These are phyloP conservation scores for Nycticryphes semicollaris DNA, from an alignment of 2,113 vertebrate species.

Conservation along the genomic window DNA sequence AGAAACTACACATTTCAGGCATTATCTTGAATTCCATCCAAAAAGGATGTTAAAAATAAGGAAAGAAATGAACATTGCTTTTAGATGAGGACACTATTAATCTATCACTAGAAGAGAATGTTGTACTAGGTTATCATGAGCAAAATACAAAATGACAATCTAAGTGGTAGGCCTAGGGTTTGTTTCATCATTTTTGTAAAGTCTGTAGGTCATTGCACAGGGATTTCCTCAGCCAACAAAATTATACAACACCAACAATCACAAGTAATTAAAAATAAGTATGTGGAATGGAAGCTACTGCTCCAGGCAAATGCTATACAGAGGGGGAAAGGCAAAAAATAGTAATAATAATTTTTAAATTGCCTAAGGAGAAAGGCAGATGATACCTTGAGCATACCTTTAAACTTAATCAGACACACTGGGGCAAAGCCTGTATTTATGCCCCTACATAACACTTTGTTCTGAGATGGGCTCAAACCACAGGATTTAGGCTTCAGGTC, in stretches of 20 bases:
- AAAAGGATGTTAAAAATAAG: not conserved
- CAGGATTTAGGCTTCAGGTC: not conserved
- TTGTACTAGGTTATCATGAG: not conserved
- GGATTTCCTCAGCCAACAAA: slow-evolving; percentile 1
- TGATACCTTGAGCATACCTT: not conserved
- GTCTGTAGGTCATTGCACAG: not conserved
- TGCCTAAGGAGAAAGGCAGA: not conserved
- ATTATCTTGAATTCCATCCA: not conserved
- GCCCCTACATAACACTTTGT: not conserved
- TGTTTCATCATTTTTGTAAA: not conserved
- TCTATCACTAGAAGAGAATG: not conserved
- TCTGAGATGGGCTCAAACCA: not conserved
- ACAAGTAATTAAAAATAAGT: not conserved
- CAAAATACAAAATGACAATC: not conserved
- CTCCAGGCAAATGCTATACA: not conserved
- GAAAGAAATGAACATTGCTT: slow-evolving; percentile 11
- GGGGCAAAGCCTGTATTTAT: not conserved
- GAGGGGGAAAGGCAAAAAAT: not conserved
- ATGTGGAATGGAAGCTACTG: not conserved
- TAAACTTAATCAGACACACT: not conserved
- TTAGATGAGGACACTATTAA: not conserved
- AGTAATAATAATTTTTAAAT: not conserved
- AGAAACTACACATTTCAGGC: not conserved
- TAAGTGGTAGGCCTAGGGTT: not conserved
- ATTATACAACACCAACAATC: not conserved